Base-by-base conservation (phyloP, 2,888 invertebrate genomes). In the Eristalis pertinax region DNA sequence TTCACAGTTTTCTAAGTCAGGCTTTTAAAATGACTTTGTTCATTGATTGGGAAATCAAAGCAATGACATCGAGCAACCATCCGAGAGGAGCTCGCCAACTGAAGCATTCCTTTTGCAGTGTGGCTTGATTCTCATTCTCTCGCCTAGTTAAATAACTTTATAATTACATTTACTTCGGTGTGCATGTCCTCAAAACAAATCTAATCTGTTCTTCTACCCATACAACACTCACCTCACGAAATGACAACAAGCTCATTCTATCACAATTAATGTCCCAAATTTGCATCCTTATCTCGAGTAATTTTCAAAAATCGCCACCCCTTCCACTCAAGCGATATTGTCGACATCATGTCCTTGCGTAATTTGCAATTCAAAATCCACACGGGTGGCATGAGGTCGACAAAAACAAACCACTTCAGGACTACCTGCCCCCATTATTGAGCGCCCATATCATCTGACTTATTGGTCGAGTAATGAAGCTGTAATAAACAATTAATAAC, bases 401-500 rank as follows among this genome's bases (percentile, higher is more conserved):
- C 68, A 72, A 84, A 80, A 84, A 84, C 84, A 84, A 84, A 84
- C 80, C 80, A 84, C 84, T 84, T 65, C 65, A 84, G 50, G 56
- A 15, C 60, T 29, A 50, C 35, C 43, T 50, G 19, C 64, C 22
- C 22, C 13, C 64, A 19, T 22, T 26, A 43, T 5, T 15, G 11
- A n/a, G 1, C n/a, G 19, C 1, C 72, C 72, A 72, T 81, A 81
- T 84, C 84, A 41, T 75, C 13, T 70, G 78, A 62, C 82, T 86
- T 82, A 86, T 86, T 83, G 82, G 65, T 79, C 63, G 11, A 75
- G 74, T 86, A 83, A 83, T 75, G 75, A 83, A 86, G 65, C 78
- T 78, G 78, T 86, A 79, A 83, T 79, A 83, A 86, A 86, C 86
- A 86, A 86, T 86, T 86, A 86, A 86, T 83, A 79, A 83, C 86